A percentile compares a stretch with the other conserved stretches of the same genome.
Evolutionary conservation across 2,888 invertebrate genomes (phyloP).

Genomic region (Rutpela maculata): DNA sequence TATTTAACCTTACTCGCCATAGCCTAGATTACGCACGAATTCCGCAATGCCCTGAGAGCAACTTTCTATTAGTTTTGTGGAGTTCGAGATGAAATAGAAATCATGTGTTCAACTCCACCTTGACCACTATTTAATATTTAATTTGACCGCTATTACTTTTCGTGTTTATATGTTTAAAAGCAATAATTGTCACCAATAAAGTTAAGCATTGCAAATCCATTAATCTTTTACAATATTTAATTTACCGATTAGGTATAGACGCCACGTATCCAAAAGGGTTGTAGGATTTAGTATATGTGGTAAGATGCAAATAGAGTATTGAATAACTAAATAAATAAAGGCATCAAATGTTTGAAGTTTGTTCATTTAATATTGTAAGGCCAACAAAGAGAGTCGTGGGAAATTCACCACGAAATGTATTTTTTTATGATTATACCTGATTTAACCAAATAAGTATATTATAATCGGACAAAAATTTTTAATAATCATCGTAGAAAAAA

Average conservation of each 20-base stretch:
- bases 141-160: slow-evolving; percentile 2
- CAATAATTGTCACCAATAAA: not conserved
- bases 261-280: not conserved
- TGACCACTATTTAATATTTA: slow-evolving; percentile 10
- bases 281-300: not conserved
- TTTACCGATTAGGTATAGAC: not conserved
- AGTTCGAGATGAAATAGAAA: slow-evolving; percentile 10
- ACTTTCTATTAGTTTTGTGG: not conserved
- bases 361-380: not conserved
- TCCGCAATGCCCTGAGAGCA: slow-evolving; percentile 15
- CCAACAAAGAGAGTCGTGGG: not conserved
- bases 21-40: slow-evolving; percentile 16
- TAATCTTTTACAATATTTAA: slow-evolving; percentile 1
- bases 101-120: not conserved
- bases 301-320: not conserved
- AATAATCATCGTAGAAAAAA: too few species aligned
- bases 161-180: not conserved
- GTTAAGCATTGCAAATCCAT: not conserved
- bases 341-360: not conserved
- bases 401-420: not conserved
- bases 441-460: too few species aligned
- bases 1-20: not conserved
- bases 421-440: too few species aligned
- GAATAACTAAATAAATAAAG: too few species aligned
- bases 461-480: too few species aligned